Percentiles rank a stretch among this genome's conserved stretches.
Evolutionary conservation across 2,888 invertebrate species (phyloP).

Genomic region (Horisme vitalbata): DNA sequence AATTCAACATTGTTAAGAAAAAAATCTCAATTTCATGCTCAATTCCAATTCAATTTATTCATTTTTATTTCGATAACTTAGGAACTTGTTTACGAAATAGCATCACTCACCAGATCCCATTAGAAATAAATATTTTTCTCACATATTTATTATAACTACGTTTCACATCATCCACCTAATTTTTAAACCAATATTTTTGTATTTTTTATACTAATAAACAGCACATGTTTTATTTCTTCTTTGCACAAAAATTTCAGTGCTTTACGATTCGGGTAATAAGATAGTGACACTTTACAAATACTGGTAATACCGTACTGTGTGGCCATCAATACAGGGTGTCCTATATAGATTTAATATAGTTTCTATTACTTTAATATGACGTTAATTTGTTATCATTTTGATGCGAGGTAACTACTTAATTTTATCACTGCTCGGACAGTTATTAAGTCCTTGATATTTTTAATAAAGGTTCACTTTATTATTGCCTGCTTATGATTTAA

Average conservation of each 20-base stretch:
- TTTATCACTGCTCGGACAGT: not conserved
- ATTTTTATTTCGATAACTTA: too few species aligned
- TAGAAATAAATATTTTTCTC: slow-evolving; percentile 40
- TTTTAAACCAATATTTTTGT: slow-evolving; percentile 1
- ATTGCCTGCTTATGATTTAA: not conserved
- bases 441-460: not conserved
- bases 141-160: slow-evolving; percentile 49
- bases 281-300: slow-evolving; percentile 43
- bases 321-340: slow-evolving; percentile 44
- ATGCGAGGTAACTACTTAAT: not conserved
- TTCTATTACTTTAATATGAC: not conserved
- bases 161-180: slow-evolving; percentile 25
- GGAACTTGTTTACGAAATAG: not conserved
- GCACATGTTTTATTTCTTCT: slow-evolving; percentile 6
- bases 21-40: not conserved
- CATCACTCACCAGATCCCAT: slow-evolving; percentile 57
- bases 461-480: too few species aligned
- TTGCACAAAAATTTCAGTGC: slow-evolving; percentile 28
- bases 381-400: slow-evolving; percentile 12
- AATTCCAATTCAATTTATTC: not conserved
- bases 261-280: slow-evolving; percentile 41
- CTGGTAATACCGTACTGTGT: slow-evolving; percentile 38
- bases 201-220: not conserved
- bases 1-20: too few species aligned
- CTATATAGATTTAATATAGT: slow-evolving; percentile 1